Conservation (phyloP, 2,797 vertebrate species). For the Paguma larvata region DNA sequence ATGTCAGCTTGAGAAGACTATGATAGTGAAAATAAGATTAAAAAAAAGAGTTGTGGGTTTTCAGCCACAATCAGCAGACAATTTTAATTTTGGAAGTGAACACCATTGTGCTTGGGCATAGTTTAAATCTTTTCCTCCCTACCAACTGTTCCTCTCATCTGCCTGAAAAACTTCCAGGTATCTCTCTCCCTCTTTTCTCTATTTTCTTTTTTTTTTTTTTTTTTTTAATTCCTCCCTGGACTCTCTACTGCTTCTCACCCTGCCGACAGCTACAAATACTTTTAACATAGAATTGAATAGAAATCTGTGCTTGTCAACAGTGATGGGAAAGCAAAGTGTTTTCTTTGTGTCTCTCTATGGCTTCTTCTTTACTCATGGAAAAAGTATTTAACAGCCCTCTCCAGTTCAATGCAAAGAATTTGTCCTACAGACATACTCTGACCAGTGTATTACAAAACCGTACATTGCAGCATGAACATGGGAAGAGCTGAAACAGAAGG, state of each 20-base stretch:
- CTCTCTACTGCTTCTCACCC: neutral
- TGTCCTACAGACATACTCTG: neutral
- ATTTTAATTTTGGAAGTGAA: constrained; percentile 78
- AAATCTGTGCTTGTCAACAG: neutral
- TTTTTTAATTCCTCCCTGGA: neutral
- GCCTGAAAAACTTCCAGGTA: constrained; percentile 37
- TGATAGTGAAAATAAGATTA: constrained; percentile 78
- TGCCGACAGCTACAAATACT: neutral
- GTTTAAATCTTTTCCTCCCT: constrained; percentile 79
- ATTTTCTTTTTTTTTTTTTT: neutral
- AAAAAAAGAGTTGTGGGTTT: constrained; percentile 67
- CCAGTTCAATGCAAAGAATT: neutral
- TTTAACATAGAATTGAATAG: neutral
- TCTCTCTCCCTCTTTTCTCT: neutral
- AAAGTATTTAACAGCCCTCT: neutral
- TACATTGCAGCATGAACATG: neutral
- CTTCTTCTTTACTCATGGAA: neutral
- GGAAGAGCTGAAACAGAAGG: neutral
- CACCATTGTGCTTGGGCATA: constrained; percentile 54
- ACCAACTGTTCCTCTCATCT: constrained; percentile 69
- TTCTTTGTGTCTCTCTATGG: neutral
- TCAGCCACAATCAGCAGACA: constrained; percentile 62
- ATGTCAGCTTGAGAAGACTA: constrained; percentile 72
- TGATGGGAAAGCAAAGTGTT: neutral
- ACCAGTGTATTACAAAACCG: neutral